Evolutionary conservation across 1,140 invertebrate species (phyloP).

Genomic region (Cotesia chilonis): DNA sequence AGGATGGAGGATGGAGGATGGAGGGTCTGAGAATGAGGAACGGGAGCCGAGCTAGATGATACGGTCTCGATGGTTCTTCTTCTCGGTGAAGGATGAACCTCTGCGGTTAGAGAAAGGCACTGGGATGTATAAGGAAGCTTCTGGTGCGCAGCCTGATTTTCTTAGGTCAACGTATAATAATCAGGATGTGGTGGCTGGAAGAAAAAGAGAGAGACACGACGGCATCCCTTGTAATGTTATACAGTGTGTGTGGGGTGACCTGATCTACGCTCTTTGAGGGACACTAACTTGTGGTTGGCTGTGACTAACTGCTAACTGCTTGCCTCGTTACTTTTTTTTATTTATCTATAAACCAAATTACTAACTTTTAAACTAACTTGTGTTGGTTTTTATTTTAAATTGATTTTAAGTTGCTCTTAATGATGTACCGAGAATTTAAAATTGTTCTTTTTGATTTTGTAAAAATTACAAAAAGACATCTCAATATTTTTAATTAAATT

Average conservation of each 20-base stretch:
- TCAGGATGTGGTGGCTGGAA: slow-evolving; percentile 44
- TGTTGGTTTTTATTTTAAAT: too few species aligned
- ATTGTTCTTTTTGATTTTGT: too few species aligned
- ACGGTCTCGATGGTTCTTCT: too few species aligned
- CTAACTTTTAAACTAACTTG: too few species aligned
- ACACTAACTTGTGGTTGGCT: slow-evolving; percentile 9
- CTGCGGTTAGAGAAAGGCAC: neutral
- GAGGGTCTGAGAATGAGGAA: slow-evolving; percentile 9
- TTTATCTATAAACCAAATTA: neutral
- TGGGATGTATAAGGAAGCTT: slow-evolving; percentile 36
- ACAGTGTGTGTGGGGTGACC: too few species aligned
- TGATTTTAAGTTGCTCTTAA: too few species aligned
- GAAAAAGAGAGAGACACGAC: slow-evolving; percentile 35
- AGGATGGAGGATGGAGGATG: slow-evolving; percentile 7
- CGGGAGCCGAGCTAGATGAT: neutral
- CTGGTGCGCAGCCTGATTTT: slow-evolving; percentile 62
- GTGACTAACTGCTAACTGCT: slow-evolving; percentile 45
- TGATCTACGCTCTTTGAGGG: slow-evolving; percentile 26
- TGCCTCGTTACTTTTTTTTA: slow-evolving; percentile 14
- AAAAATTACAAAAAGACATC: too few species aligned
- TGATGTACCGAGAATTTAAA: too few species aligned
- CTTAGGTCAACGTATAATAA: slow-evolving; percentile 68
- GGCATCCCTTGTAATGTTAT: slow-evolving; percentile 32
- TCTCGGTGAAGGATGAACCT: slow-evolving; percentile 8
- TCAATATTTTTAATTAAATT: too few species aligned